These are phyloP conservation scores for Mastomys natalensis DNA, from an alignment of 2,113 vertebrate species.

Conservation along the genomic window DNA sequence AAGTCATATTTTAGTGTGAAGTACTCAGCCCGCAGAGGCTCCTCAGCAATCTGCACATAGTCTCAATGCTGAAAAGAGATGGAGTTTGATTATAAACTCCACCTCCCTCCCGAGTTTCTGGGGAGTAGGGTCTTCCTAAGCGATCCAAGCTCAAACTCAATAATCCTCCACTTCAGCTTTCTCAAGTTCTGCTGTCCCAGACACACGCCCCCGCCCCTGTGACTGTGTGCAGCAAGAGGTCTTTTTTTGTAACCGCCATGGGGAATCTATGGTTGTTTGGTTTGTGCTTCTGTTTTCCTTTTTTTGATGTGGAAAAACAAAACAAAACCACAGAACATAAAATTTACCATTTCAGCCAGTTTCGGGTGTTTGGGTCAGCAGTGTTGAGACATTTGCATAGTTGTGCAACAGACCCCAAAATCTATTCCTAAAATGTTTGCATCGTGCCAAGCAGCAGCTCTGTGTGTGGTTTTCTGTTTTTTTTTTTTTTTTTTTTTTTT, in stretches of 20 bases:
- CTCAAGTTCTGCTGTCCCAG: neutral
- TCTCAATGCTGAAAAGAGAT: neutral
- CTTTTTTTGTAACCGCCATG: neutral
- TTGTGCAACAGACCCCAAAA: neutral
- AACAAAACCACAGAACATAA: neutral
- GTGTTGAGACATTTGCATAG: neutral
- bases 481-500: neutral
- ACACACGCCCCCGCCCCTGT: too few relatives aligned
- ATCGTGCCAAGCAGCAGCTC: neutral
- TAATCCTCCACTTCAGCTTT: neutral
- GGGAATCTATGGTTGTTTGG: neutral
- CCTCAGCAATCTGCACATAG: neutral
- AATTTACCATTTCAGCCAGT: neutral
- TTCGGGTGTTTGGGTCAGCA: neutral
- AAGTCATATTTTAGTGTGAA: neutral
- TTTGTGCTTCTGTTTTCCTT: neutral
- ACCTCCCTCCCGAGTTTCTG: too few relatives aligned
- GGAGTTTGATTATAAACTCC: neutral
- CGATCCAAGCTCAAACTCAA: neutral
- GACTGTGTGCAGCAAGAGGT: neutral
- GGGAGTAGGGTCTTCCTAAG: neutral
- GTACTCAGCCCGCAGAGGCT: neutral
- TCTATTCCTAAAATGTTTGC: neutral
- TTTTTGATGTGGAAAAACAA: neutral
- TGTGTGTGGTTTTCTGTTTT: neutral